Percentiles rank a stretch among this genome's conserved stretches.
These are phyloP conservation scores for Labrus mixtus DNA, from an alignment of 2,113 vertebrate genomes.

Conservation along the genomic window DNA sequence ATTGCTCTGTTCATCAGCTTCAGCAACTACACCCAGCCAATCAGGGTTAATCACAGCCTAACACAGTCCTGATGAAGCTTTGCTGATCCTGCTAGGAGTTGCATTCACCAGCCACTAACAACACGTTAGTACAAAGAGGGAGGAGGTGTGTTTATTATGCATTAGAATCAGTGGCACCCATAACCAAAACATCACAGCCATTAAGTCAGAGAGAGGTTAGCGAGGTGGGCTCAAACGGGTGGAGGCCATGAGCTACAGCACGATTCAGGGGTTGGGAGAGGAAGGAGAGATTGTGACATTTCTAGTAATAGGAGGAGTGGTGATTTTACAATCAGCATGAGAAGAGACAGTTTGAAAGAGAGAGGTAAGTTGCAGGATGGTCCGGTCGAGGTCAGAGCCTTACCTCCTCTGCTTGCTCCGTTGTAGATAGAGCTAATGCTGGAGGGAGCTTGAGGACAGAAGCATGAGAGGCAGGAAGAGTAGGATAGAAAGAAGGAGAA, in stretches of 20 bases:
- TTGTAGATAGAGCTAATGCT: conserved; percentile 85
- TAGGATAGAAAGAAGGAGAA: background rate
- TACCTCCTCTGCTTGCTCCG: conserved; percentile 86
- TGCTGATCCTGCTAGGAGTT: conserved; percentile 24
- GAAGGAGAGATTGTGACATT: conserved; percentile 7
- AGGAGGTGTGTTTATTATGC: conserved; percentile 22
- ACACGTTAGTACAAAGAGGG: conserved; percentile 63
- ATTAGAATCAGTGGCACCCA: conserved; percentile 38
- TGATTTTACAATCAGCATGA: conserved; percentile 29
- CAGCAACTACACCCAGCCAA: conserved; percentile 51
- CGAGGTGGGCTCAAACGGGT: conserved; percentile 36
- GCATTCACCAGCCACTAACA: conserved; percentile 23
- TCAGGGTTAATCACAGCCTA: conserved; percentile 64
- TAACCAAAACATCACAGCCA: conserved; percentile 59
- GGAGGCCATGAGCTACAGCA: conserved; percentile 17
- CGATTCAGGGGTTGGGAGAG: conserved; percentile 10
- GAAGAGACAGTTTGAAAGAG: conserved; percentile 9
- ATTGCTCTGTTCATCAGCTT: conserved; percentile 47
- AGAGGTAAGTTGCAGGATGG: background rate
- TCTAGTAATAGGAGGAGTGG: conserved; percentile 26
- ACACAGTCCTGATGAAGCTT: conserved; percentile 42
- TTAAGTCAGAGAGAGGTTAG: conserved; percentile 29
- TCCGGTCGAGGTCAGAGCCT: conserved; percentile 53
- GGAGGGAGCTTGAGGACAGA: conserved; percentile 80
- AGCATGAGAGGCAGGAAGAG: conserved; percentile 17